phyloP scores from a whole-genome alignment of 2,113 vertebrate species.

The Turdus rufiventris region DNA sequence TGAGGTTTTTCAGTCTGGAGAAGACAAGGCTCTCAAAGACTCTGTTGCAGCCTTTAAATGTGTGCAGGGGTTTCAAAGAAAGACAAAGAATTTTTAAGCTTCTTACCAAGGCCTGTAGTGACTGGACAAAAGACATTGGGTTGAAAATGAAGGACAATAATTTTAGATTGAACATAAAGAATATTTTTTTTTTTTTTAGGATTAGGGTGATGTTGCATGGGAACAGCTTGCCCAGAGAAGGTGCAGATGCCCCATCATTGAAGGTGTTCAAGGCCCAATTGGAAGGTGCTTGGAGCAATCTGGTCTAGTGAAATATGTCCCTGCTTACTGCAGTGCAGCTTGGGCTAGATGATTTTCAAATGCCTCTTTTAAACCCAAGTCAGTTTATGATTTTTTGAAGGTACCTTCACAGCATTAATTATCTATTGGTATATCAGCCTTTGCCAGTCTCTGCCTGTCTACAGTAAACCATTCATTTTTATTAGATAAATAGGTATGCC shows the following conservation, averaged over 20 bases:
- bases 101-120: neutral
- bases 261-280: neutral
- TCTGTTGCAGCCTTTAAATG: neutral
- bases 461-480: neutral
- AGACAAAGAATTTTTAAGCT: neutral
- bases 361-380: neutral
- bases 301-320: neutral
- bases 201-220: neutral
- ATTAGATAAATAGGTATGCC: neutral
- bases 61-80: neutral
- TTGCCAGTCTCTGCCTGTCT: neutral
- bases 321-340: neutral
- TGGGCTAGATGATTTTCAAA: neutral
- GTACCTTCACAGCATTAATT: neutral
- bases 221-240: neutral
- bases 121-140: fast-evolving
- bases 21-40: neutral
- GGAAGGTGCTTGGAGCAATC: neutral
- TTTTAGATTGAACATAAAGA: neutral
- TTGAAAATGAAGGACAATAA: neutral
- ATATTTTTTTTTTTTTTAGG: neutral
- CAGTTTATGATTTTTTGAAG: neutral
- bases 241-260: fast-evolving
- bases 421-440: neutral
- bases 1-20: neutral